Conservation (phyloP, 2,797 vertebrate species). For the Gila robusta region DNA sequence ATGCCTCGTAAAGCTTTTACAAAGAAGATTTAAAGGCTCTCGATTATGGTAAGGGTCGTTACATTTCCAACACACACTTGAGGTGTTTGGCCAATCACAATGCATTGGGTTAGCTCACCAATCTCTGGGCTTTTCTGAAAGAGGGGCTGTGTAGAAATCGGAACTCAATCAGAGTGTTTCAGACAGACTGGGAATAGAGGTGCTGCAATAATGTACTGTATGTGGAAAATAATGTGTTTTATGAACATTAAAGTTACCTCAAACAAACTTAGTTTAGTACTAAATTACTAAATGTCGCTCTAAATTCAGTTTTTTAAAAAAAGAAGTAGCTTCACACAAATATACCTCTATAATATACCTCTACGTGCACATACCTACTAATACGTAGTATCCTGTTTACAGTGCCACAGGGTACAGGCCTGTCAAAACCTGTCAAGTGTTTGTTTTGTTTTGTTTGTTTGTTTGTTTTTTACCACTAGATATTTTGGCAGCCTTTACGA, state of each 20-base stretch:
- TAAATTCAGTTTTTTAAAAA: constrained; percentile 74
- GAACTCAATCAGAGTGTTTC: neutral
- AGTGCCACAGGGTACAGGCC: constrained; percentile 58
- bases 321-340: constrained; percentile 62
- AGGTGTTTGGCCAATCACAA: neutral
- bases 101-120: neutral
- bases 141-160: neutral
- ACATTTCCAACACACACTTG: neutral
- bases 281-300: constrained; percentile 66
- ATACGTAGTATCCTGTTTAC: neutral
- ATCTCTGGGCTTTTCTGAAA: neutral
- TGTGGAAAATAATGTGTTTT: neutral
- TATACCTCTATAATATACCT: neutral
- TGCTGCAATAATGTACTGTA: neutral
- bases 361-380: constrained; percentile 30
- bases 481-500: neutral
- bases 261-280: constrained; percentile 69
- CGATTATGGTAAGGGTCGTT: neutral
- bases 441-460: neutral
- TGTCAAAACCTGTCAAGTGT: constrained; percentile 57
- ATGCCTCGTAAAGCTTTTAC: too few relatives aligned
- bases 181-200: neutral
- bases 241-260: neutral
- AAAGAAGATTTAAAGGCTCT: too few relatives aligned
- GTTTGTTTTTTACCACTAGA: neutral